Evolutionary conservation across 2,888 invertebrate genomes (phyloP), one percentile per base, ranked within the genome.

Genomic region (Mythimna impura): DNA sequence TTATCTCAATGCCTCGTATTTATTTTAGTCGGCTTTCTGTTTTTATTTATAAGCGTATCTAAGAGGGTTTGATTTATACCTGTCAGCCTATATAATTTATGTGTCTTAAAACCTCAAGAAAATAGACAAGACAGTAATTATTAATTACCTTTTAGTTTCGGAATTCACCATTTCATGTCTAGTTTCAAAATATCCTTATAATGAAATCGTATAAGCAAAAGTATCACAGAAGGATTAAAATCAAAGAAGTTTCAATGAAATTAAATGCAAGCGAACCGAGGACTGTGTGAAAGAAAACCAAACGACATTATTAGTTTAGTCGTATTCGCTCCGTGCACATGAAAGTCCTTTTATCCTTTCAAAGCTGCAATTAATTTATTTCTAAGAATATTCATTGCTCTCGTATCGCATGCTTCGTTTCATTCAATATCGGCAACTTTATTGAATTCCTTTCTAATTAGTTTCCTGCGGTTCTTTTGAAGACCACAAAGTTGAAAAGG

Each of bases 391-490:
- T 78, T 74, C 30, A 57, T 36, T 57, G 36, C 34, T 62, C 43
- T 65, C 82, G 65, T 65, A 69, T 73, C 70, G 52, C 62, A 63
- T 54, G 43, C 58, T 64, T 69, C 70, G 63, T 79, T 70, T 71
- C 43, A 71, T 79, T 78, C 30, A 57, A 74, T 63, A 64, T 63
- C 55, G 58, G 20, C 10, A 40, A 66, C 58, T 71, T 76, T 68
- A 79, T 80, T 60, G 30, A 64, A 71, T 66, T 71, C 58, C 69
- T 55, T 64, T 60, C 60, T 75, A 70, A 79, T 78, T 71, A 79
- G 66, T 79, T 66, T 71, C 30, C 36, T 70, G 79, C 55, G 78
- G 79, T 75, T 66, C 63, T 64, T 75, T 71, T 75, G 66, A 79
- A 66, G 54, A 36, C 9, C 54, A 30, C 58, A 4, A 12, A 47